phyloP scores from a whole-genome alignment of 1,140 invertebrate species.

The Geopemphigus sp. region DNA sequence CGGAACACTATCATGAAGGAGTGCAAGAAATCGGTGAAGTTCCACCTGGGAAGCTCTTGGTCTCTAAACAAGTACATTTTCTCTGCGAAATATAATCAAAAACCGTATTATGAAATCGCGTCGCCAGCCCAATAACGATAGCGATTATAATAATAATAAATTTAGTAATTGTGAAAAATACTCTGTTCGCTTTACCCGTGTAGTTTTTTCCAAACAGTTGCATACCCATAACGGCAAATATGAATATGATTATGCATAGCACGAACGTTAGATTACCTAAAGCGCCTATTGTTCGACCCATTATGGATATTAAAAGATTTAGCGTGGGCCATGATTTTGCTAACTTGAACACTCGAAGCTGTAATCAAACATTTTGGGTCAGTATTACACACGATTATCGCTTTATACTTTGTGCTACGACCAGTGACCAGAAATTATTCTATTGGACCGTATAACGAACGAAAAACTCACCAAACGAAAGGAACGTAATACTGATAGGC shows the following conservation, averaged over 20 bases:
- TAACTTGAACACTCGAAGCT: slow-evolving; percentile 98
- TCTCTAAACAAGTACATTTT: slow-evolving; percentile 75
- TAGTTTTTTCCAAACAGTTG: slow-evolving; percentile 95
- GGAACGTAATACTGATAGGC: slow-evolving; percentile 92
- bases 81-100: slow-evolving; percentile 60
- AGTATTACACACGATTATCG: too few species aligned
- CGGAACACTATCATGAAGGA: slow-evolving; percentile 99
- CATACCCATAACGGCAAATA: slow-evolving; percentile 98
- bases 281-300: slow-evolving; percentile 96
- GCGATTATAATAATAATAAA: too few species aligned
- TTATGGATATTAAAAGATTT: slow-evolving; percentile 97
- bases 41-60: slow-evolving; percentile 85
- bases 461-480: slow-evolving; percentile 89
- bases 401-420: background rate
- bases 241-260: slow-evolving; percentile 97
- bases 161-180: background rate
- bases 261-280: slow-evolving; percentile 97
- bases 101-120: too few species aligned
- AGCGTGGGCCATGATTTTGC: slow-evolving; percentile 98
- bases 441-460: background rate
- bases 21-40: slow-evolving; percentile 97
- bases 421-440: too few species aligned
- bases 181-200: slow-evolving; percentile 63
- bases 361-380: slow-evolving; percentile 56
- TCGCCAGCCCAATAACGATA: background rate